Evolutionary conservation across 2,797 vertebrate genomes (phyloP).

Genomic region (Lithobates pipiens): DNA sequence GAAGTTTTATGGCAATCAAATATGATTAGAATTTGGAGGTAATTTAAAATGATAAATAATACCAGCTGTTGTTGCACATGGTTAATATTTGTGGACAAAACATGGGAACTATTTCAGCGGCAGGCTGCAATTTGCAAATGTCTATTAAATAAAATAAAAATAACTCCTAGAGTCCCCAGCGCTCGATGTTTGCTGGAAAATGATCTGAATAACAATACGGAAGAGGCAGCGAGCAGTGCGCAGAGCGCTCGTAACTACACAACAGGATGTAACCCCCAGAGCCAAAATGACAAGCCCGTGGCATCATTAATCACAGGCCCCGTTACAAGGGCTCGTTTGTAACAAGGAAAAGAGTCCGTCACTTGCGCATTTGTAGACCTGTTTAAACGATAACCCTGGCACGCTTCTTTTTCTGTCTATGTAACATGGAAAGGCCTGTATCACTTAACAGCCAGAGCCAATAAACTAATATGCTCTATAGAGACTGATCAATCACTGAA

Average conservation of each 20-base stretch:
- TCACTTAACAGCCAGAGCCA: not conserved
- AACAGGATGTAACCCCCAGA: slow-evolving; percentile 54
- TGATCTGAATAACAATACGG: slow-evolving; percentile 35
- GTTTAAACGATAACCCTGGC: slow-evolving; percentile 27
- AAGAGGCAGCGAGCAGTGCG: slow-evolving; percentile 10
- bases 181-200: slow-evolving; percentile 17
- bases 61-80: slow-evolving; percentile 39
- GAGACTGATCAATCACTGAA: not conserved
- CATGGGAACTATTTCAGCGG: not conserved
- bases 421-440: not conserved
- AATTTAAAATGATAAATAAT: slow-evolving; percentile 34
- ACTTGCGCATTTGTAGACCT: slow-evolving; percentile 14
- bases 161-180: slow-evolving; percentile 18
- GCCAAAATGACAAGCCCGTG: slow-evolving; percentile 14
- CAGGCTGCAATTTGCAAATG: slow-evolving; percentile 31
- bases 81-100: slow-evolving; percentile 30
- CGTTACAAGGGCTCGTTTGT: slow-evolving; percentile 48
- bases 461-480: not conserved
- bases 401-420: not conserved
- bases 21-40: not conserved
- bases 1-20: not conserved
- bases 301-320: slow-evolving; percentile 48
- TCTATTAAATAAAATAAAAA: slow-evolving; percentile 39
- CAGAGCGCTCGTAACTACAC: slow-evolving; percentile 21
- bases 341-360: slow-evolving; percentile 34